These are phyloP conservation scores for Melolontha melolontha DNA, from an alignment of 2,888 invertebrate genomes.

Conservation along the genomic window DNA sequence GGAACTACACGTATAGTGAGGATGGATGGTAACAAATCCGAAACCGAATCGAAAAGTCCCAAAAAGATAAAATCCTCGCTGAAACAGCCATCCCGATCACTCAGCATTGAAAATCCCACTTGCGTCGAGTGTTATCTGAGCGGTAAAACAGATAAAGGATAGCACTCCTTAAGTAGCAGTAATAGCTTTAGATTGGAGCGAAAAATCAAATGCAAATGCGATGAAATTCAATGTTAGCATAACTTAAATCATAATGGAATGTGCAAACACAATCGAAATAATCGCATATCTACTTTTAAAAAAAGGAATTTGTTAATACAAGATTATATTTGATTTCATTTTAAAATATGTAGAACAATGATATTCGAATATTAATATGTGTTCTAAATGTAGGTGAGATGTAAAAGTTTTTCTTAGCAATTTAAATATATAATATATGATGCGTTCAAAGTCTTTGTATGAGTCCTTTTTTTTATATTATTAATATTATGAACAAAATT, in stretches of 20 bases:
- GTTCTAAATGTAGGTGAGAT: too few relatives aligned
- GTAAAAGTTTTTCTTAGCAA: too few relatives aligned
- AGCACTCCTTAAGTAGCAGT: constrained; percentile 53
- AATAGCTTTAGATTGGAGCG: constrained; percentile 44
- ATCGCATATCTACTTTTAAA: constrained; percentile 18
- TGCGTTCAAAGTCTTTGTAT: too few relatives aligned
- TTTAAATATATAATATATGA: too few relatives aligned
- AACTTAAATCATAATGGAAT: constrained; percentile 3
- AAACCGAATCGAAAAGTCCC: constrained; percentile 53
- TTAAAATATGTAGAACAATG: neutral
- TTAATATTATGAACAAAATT: too few relatives aligned
- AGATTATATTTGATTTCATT: neutral
- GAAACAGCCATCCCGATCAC: constrained; percentile 66
- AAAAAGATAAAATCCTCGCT: constrained; percentile 62
- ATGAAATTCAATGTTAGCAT: constrained; percentile 60
- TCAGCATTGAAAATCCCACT: constrained; percentile 77
- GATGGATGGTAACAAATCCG: constrained; percentile 37
- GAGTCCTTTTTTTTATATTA: too few relatives aligned
- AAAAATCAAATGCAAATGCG: constrained; percentile 54
- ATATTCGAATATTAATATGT: too few relatives aligned
- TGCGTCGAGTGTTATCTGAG: constrained; percentile 81
- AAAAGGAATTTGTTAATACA: neutral
- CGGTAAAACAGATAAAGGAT: constrained; percentile 67
- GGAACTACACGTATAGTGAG: constrained; percentile 34
- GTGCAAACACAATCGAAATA: constrained; percentile 14